Conservation (phyloP, 2,113 vertebrate genomes). For the Oxyruncus cristatus region DNA sequence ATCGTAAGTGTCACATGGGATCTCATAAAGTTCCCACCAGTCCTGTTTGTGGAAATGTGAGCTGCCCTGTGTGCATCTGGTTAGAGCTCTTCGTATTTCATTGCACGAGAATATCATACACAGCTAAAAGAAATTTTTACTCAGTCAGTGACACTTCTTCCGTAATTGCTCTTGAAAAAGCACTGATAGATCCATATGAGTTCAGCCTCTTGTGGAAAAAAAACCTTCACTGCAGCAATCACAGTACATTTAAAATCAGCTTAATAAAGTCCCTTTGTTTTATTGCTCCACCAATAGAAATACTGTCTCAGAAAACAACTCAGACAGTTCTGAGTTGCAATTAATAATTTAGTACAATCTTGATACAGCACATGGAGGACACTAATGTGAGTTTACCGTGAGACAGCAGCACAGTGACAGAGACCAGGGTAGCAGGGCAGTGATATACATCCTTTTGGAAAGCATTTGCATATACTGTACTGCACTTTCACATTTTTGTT, state of each 20-base stretch:
- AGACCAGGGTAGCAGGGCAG: neutral
- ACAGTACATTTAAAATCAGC: neutral
- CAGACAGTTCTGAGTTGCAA: neutral
- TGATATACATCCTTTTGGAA: neutral
- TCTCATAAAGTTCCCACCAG: neutral
- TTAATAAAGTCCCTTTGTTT: neutral
- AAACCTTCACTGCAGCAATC: neutral
- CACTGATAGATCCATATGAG: neutral
- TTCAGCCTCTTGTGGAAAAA: neutral
- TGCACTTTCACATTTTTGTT: neutral
- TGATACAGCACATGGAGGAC: neutral
- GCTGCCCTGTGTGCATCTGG: neutral
- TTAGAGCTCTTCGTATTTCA: neutral
- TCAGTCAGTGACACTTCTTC: neutral
- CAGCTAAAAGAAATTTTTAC: neutral
- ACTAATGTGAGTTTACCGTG: neutral
- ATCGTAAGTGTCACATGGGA: neutral
- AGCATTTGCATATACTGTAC: neutral
- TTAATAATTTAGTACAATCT: neutral
- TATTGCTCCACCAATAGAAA: neutral
- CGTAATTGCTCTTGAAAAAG: neutral
- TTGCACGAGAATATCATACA: rapidly evolving
- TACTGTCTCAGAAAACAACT: neutral
- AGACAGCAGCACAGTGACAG: neutral
- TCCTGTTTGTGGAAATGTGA: neutral